Evolutionary conservation across 2,113 vertebrate genomes (phyloP), one percentile per base, ranked within the genome.

Genomic region (Pogonocichla stellata): DNA sequence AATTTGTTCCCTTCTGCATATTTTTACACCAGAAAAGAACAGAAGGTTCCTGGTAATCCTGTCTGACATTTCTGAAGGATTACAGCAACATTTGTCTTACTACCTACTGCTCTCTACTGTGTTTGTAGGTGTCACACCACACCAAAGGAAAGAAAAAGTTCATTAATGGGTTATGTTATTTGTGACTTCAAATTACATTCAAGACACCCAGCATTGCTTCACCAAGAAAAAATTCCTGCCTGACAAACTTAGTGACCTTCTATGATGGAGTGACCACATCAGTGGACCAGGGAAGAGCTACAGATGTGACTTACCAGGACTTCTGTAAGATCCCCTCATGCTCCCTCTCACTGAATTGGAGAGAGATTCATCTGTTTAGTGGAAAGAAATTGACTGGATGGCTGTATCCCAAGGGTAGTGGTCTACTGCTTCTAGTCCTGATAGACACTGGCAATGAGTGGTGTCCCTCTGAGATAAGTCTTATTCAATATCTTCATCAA

Each of bases 1-100:
- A 58, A 80, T 95, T 96, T 78, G 34, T 80, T 90, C 50, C 51
- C 31, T 88, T 95, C 69, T 70, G 72, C 69, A 29, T 88, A 60
- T 89, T 95, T 97, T 94, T 71, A 79, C 31, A 91, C 24, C 10
- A 84, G 61, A 80, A 74, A 67, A 80, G 83, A 95, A 60, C 70
- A 84, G 43, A 93, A 53, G 31, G 56, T 48, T 95, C 64, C 69
- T 57, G 12, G 28, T 81, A 94, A 92, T 92, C 75, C 72, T 43
- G n/a, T 43, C 15, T 88, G 83, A 91, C 43, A 60, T 90, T 96
- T 31, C 80, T 80, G 45, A 91, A 80, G 12, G 31, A 91, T 90
- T 93, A 69, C n/a, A 67, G 60, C 36, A 51, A 79, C 48, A 48
- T 82, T 82, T 88, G 56, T 25, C 8, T 62, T 78, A 62, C 48